Evolutionary conservation across 2,888 invertebrate genomes (phyloP).

Genomic region (Xestia c-nigrum): DNA sequence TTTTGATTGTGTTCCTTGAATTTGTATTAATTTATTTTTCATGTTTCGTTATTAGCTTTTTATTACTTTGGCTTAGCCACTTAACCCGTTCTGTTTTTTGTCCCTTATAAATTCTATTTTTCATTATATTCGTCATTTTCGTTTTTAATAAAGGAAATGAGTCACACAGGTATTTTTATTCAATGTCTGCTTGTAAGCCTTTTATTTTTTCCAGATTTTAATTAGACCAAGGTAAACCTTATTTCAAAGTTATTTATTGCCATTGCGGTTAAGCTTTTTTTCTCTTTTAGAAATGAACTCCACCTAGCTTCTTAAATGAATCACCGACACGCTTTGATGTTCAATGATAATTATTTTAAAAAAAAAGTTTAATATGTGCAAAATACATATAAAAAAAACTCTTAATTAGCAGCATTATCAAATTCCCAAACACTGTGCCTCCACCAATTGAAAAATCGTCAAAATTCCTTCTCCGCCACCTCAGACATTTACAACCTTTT

Average conservation of each 20-base stretch:
- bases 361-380: too few species aligned
- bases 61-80: conserved; percentile 62
- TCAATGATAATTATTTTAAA: too few species aligned
- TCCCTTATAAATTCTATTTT: conserved; percentile 54
- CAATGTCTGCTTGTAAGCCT: neutral
- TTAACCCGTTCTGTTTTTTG: conserved; percentile 65
- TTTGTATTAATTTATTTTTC: conserved; percentile 71
- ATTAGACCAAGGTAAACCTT: conserved; percentile 22
- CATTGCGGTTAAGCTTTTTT: neutral
- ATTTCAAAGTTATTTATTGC: conserved; percentile 14
- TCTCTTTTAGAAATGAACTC: neutral
- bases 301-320: too few species aligned
- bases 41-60: conserved; percentile 61
- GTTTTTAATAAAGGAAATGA: conserved; percentile 55
- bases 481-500: conserved; percentile 47
- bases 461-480: conserved; percentile 15
- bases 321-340: too few species aligned
- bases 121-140: conserved; percentile 52
- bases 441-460: conserved; percentile 22
- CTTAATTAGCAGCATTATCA: neutral
- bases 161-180: conserved; percentile 46
- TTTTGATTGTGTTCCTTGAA: conserved; percentile 77
- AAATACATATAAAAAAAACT: too few species aligned
- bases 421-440: neutral
- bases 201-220: conserved; percentile 25